A percentile compares a stretch with the other conserved stretches of the same genome.
These are phyloP conservation scores for Ceratitis capitata DNA, from an alignment of 1,140 invertebrate genomes.

Conservation along the genomic window DNA sequence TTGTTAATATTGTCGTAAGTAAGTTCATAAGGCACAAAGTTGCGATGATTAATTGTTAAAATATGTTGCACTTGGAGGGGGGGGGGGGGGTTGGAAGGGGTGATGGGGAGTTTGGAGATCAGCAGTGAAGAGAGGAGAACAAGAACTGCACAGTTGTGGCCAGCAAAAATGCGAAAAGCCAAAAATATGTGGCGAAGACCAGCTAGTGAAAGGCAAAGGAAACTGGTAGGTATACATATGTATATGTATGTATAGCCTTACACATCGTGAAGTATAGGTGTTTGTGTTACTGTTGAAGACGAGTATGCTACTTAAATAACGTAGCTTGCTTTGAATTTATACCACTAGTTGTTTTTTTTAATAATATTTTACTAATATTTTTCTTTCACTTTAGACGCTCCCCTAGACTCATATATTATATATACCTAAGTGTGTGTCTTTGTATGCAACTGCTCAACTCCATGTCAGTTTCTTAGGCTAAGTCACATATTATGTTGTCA, in stretches of 20 bases:
- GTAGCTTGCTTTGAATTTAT: background rate
- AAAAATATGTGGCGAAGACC: background rate
- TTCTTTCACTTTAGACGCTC: background rate
- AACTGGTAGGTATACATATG: background rate
- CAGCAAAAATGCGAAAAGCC: slow-evolving; percentile 36
- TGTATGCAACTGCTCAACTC: slow-evolving; percentile 48
- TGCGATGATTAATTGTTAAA: slow-evolving; percentile 62
- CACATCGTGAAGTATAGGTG: background rate
- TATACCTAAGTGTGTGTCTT: slow-evolving; percentile 6
- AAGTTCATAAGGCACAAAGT: background rate
- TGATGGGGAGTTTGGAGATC: too few species aligned
- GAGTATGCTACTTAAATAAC: background rate
- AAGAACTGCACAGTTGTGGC: slow-evolving; percentile 45
- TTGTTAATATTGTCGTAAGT: background rate
- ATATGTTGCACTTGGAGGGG: slow-evolving; percentile 52
- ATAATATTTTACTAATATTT: background rate
- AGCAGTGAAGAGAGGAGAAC: background rate
- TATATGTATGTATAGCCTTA: background rate
- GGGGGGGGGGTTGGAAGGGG: background rate
- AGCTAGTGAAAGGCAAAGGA: background rate
- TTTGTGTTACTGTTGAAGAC: background rate
- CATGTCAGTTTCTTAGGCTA: slow-evolving; percentile 36
- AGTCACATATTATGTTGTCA: slow-evolving; percentile 61
- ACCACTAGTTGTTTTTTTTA: background rate
- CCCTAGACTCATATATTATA: too few species aligned